Conservation (phyloP, 2,797 vertebrate species). For the Chelonia mydas region DNA sequence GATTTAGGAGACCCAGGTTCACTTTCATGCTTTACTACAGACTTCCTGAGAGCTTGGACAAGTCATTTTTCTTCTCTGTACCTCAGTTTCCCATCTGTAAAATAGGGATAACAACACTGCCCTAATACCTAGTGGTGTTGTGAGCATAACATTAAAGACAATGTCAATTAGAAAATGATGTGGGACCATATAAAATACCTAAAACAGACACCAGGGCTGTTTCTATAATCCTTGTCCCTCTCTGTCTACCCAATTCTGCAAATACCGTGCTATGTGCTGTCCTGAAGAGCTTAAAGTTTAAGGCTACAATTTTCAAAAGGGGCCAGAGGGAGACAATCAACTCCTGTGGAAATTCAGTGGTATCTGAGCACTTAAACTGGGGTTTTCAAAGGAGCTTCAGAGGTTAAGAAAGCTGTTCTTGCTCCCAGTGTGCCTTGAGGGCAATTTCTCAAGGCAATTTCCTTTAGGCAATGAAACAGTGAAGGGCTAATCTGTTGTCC, state of each 20-base stretch:
- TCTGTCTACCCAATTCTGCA: neutral
- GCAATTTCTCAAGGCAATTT: neutral
- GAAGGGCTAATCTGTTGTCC: neutral
- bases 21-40: too few species aligned
- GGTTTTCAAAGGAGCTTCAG: too few species aligned
- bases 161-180: neutral
- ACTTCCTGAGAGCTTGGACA: too few species aligned
- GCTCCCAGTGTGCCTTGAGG: neutral
- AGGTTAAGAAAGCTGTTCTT: too few species aligned
- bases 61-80: too few species aligned
- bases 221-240: neutral
- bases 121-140: too few species aligned
- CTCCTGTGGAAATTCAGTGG: too few species aligned
- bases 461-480: neutral
- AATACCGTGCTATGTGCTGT: neutral
- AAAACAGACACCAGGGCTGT: neutral
- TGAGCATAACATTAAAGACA: too few species aligned
- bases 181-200: neutral
- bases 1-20: neutral
- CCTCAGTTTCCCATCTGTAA: too few species aligned
- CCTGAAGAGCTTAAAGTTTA: neutral
- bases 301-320: neutral
- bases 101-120: too few species aligned
- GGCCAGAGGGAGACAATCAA: too few species aligned
- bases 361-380: neutral